phyloP scores from a whole-genome alignment of 2,113 vertebrate genomes.

The Catharus bicknelli region DNA sequence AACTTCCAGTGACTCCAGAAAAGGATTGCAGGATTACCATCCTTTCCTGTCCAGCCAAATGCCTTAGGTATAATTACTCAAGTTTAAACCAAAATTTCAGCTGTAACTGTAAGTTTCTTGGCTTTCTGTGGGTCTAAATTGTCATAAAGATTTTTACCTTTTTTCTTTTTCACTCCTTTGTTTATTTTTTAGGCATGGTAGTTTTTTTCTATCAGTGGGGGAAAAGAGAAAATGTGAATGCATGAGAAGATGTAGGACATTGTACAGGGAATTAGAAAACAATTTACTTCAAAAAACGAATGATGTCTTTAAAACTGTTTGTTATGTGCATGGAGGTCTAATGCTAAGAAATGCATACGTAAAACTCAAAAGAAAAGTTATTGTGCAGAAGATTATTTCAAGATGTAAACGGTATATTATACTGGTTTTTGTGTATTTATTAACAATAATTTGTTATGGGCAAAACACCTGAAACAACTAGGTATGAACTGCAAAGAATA shows the following conservation, averaged over 20 bases:
- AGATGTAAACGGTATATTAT: not conserved
- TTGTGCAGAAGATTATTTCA: not conserved
- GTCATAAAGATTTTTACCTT: not conserved
- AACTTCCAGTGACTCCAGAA: not conserved
- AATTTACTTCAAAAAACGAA: not conserved
- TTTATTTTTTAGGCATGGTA: not conserved
- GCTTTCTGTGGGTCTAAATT: not conserved
- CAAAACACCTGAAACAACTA: not conserved
- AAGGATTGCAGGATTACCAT: not conserved
- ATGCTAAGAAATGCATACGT: not conserved
- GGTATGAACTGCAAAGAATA: not conserved
- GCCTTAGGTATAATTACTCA: not conserved
- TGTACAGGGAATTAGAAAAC: not conserved
- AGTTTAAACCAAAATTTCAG: not conserved
- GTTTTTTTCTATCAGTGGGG: not conserved
- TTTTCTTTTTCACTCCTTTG: not conserved
- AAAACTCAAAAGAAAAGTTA: conserved; percentile 1
- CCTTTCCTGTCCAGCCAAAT: not conserved
- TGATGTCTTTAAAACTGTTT: not conserved
- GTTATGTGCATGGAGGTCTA: not conserved
- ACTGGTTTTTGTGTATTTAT: not conserved
- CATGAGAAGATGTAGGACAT: not conserved
- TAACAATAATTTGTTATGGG: not conserved
- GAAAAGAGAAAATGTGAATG: not conserved
- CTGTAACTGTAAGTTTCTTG: not conserved